A percentile compares a stretch with the other conserved stretches of the same genome.
Conservation (phyloP, 2,888 invertebrate genomes). For the Hipparchia semele region DNA sequence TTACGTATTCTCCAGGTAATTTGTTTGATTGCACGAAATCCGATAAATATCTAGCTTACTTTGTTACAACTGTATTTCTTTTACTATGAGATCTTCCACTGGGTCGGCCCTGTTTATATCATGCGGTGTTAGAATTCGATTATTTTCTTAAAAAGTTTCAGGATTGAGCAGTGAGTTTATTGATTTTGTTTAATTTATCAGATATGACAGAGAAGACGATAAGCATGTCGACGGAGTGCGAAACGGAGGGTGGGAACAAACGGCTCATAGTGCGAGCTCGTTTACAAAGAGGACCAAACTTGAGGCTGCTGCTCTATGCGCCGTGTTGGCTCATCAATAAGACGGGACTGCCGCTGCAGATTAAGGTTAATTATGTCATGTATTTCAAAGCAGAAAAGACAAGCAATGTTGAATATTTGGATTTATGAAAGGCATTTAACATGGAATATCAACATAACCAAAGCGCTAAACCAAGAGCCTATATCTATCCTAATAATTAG, state of each 20-base stretch:
- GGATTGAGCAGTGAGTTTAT: too few relatives aligned
- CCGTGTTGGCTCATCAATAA: slow-evolving; percentile 96
- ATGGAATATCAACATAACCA: background rate
- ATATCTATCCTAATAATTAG: too few relatives aligned
- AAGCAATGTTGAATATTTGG: background rate
- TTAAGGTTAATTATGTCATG: slow-evolving; percentile 81
- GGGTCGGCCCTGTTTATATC: too few relatives aligned
- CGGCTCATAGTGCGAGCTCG: slow-evolving; percentile 87
- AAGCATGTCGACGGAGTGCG: slow-evolving; percentile 86
- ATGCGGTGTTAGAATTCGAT: too few relatives aligned
- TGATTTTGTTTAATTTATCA: slow-evolving; percentile 38
- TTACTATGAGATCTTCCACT: too few relatives aligned
- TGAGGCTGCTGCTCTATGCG: slow-evolving; percentile 87
- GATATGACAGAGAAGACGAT: slow-evolving; percentile 86
- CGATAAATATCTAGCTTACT: background rate
- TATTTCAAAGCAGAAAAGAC: too few relatives aligned
- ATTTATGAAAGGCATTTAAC: background rate
- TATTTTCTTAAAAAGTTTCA: background rate
- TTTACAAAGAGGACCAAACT: slow-evolving; percentile 82
- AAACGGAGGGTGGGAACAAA: slow-evolving; percentile 85
- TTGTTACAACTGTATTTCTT: too few relatives aligned
- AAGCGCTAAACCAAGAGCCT: background rate
- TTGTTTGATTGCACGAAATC: background rate
- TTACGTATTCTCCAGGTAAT: slow-evolving; percentile 85
- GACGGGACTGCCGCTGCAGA: slow-evolving; percentile 91